A percentile compares a stretch with the other conserved stretches of the same genome.
Evolutionary conservation across 2,888 invertebrate species (phyloP).

Genomic region (Pantelozetes paolii): DNA sequence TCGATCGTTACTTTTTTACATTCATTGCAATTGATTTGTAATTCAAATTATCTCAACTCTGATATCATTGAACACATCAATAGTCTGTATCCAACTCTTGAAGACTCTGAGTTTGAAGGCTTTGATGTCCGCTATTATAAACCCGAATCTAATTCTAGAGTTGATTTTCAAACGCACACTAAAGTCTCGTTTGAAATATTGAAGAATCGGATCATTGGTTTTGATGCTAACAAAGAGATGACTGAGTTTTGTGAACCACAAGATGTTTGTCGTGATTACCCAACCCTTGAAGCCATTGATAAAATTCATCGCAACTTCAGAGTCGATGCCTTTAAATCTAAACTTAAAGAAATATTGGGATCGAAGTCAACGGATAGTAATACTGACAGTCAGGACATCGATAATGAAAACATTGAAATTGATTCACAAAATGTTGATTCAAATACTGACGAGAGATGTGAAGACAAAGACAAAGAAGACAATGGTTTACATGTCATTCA

Average conservation of each 20-base stretch:
- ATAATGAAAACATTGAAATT: not conserved
- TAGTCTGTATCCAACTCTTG: constrained; percentile 62
- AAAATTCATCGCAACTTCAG: not conserved
- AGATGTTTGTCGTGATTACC: not conserved
- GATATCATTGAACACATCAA: constrained; percentile 63
- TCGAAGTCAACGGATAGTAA: constrained; percentile 20
- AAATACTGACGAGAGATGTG: not conserved
- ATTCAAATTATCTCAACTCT: constrained; percentile 64
- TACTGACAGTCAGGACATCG: constrained; percentile 51
- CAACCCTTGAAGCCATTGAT: too few relatives aligned
- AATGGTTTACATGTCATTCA: constrained; percentile 2
- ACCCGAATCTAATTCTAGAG: too few relatives aligned
- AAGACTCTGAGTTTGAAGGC: constrained; percentile 9
- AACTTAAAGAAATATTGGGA: constrained; percentile 24
- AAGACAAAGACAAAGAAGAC: not conserved
- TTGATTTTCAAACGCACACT: constrained; percentile 12
- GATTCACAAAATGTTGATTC: not conserved
- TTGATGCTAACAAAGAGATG: not conserved
- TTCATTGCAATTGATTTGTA: constrained; percentile 73
- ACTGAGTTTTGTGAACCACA: not conserved
- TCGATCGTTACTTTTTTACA: constrained; percentile 64
- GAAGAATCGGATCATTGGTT: not conserved
- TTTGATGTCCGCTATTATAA: not conserved
- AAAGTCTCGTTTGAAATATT: constrained; percentile 1
- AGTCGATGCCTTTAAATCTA: constrained; percentile 28